A percentile compares a stretch with the other conserved stretches of the same genome.
Conservation (phyloP, 2,113 vertebrate species). For the Cinclus cinclus region DNA sequence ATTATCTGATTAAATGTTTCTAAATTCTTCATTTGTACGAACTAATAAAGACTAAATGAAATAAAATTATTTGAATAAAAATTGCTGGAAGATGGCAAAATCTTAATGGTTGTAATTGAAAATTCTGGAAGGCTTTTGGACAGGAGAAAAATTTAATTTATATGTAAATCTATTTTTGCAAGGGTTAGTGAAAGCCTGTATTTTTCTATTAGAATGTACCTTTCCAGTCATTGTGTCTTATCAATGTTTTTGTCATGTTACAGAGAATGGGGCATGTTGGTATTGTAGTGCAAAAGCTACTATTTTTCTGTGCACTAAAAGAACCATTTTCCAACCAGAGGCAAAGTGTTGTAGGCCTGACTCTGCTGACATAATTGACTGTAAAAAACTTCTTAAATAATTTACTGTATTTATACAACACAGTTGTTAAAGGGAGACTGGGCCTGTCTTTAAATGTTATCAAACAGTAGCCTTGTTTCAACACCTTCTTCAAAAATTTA, state of each 20-base stretch:
- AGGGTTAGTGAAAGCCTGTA: neutral
- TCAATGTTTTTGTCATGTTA: neutral
- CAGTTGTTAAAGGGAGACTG: neutral
- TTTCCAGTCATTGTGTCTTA: neutral
- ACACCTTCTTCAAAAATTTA: neutral
- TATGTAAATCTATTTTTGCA: constrained; percentile 7
- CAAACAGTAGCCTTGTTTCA: neutral
- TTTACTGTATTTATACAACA: neutral
- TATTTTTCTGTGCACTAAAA: neutral
- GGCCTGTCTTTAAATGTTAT: neutral
- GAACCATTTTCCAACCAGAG: neutral
- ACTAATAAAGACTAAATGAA: neutral
- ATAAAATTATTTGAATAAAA: neutral
- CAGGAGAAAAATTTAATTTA: constrained; percentile 8
- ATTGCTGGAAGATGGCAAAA: neutral
- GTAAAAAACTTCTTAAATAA: neutral
- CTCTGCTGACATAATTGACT: neutral
- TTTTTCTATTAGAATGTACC: neutral
- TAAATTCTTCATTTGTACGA: neutral
- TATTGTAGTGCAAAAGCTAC: neutral
- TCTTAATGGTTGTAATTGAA: neutral
- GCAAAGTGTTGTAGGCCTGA: neutral
- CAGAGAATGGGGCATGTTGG: neutral
- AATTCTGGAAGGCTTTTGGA: constrained; percentile 13
- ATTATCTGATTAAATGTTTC: neutral